A percentile compares a stretch with the other conserved stretches of the same genome.
These are phyloP conservation scores for Tetanocera ferruginea DNA, from an alignment of 2,888 invertebrate species.

Conservation along the genomic window DNA sequence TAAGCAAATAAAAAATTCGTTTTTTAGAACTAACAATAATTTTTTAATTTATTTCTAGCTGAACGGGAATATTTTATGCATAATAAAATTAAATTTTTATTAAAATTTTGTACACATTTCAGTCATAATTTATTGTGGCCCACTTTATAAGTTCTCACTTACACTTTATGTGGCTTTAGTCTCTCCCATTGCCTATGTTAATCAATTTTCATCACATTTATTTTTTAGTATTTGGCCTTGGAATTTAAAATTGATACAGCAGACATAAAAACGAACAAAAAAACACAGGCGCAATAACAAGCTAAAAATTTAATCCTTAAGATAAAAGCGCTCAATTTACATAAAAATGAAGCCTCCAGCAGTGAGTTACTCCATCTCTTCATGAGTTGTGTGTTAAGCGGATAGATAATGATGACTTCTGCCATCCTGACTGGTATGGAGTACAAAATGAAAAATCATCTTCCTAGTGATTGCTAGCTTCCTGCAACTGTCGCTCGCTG, in stretches of 20 bases:
- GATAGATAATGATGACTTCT: background rate
- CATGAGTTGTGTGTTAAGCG: background rate
- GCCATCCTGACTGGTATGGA: conserved; percentile 13
- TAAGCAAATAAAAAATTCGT: too few relatives aligned
- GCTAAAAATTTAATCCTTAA: background rate
- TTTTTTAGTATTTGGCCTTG: background rate
- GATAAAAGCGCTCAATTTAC: background rate
- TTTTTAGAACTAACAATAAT: too few relatives aligned
- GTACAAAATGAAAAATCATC: background rate
- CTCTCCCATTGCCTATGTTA: conserved; percentile 24
- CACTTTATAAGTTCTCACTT: conserved; percentile 43
- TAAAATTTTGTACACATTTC: too few relatives aligned
- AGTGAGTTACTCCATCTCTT: background rate
- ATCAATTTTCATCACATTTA: conserved; percentile 32
- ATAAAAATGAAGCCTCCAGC: background rate
- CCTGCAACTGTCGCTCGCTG: background rate
- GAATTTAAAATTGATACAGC: too few relatives aligned
- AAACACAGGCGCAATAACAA: background rate
- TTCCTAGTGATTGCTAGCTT: background rate
- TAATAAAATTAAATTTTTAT: too few relatives aligned
- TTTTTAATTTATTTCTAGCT: too few relatives aligned
- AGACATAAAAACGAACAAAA: background rate
- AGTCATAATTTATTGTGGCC: background rate
- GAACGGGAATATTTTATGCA: too few relatives aligned
- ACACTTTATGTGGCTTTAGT: conserved; percentile 10